Evolutionary conservation across 2,113 vertebrate genomes (phyloP).

Genomic region (Verasper variegatus): DNA sequence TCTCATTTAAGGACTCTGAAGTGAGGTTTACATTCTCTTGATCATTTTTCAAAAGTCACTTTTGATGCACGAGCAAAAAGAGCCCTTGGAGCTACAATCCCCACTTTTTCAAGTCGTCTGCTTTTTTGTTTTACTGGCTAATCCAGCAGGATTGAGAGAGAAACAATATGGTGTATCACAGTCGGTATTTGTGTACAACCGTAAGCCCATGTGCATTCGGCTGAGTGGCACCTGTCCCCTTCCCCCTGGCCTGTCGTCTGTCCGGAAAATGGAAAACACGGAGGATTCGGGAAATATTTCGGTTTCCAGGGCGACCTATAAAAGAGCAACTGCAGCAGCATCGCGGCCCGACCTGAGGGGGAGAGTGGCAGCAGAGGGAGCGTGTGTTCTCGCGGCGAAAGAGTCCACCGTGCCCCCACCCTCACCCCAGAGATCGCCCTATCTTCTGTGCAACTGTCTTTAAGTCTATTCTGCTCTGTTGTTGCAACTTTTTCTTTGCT

Average conservation of each 20-base stretch:
- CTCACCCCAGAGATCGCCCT: slow-evolving; percentile 74
- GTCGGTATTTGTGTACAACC: slow-evolving; percentile 69
- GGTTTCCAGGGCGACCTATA: slow-evolving; percentile 82
- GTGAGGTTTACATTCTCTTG: slow-evolving; percentile 41
- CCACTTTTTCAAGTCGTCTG: slow-evolving; percentile 57
- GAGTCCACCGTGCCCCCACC: slow-evolving; percentile 70
- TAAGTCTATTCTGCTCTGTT: slow-evolving; percentile 83
- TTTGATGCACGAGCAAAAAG: slow-evolving; percentile 58
- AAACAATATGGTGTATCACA: slow-evolving; percentile 76
- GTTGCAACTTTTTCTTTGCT: slow-evolving; percentile 86
- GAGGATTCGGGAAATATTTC: slow-evolving; percentile 69
- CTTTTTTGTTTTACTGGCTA: slow-evolving; percentile 72
- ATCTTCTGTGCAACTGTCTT: slow-evolving; percentile 84
- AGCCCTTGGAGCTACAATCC: slow-evolving; percentile 47
- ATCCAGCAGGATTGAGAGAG: slow-evolving; percentile 70
- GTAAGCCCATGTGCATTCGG: slow-evolving; percentile 76
- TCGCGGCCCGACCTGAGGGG: slow-evolving; percentile 70
- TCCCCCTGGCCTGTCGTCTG: slow-evolving; percentile 67
- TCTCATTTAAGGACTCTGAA: slow-evolving; percentile 26
- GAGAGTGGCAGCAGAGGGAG: slow-evolving; percentile 66
- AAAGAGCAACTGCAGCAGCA: slow-evolving; percentile 83
- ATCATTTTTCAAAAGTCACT: slow-evolving; percentile 47
- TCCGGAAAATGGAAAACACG: slow-evolving; percentile 67
- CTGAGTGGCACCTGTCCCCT: slow-evolving; percentile 75
- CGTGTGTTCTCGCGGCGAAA: slow-evolving; percentile 64